Percentiles rank a stretch among this genome's conserved stretches.
phyloP scores from a whole-genome alignment of 2,113 vertebrate genomes.

The Indicator maculatus region DNA sequence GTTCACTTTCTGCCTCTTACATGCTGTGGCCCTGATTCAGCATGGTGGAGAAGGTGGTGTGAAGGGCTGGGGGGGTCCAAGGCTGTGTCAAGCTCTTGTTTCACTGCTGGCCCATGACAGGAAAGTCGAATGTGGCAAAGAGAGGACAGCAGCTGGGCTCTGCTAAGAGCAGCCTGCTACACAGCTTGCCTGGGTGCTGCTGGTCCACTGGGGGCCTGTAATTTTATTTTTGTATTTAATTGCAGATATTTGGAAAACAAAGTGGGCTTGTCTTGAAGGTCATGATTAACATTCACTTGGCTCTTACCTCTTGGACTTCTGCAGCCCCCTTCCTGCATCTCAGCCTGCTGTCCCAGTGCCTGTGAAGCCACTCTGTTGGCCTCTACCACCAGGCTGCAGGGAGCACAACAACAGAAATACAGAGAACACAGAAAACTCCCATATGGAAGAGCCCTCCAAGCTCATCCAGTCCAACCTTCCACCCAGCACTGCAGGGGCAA shows the following conservation, averaged over 20 bases:
- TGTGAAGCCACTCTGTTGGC: neutral
- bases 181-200: neutral
- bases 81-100: neutral
- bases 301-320: neutral
- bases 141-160: neutral
- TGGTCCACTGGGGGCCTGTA: too few species aligned
- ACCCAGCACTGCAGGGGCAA: too few species aligned
- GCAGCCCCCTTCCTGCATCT: neutral
- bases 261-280: neutral
- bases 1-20: neutral
- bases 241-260: neutral
- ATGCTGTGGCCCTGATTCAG: neutral
- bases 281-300: neutral
- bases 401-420: too few species aligned
- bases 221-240: too few species aligned
- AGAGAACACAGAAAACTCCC: too few species aligned
- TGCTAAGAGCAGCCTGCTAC: neutral
- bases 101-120: neutral
- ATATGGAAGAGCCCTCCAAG: too few species aligned
- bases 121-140: too few species aligned
- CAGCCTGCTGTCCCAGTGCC: neutral
- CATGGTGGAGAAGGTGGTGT: too few species aligned
- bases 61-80: rapidly evolving
- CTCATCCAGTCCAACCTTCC: too few species aligned
- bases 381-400: neutral